phyloP scores from a whole-genome alignment of 1,140 invertebrate genomes.

The Nasonia longicornis region DNA sequence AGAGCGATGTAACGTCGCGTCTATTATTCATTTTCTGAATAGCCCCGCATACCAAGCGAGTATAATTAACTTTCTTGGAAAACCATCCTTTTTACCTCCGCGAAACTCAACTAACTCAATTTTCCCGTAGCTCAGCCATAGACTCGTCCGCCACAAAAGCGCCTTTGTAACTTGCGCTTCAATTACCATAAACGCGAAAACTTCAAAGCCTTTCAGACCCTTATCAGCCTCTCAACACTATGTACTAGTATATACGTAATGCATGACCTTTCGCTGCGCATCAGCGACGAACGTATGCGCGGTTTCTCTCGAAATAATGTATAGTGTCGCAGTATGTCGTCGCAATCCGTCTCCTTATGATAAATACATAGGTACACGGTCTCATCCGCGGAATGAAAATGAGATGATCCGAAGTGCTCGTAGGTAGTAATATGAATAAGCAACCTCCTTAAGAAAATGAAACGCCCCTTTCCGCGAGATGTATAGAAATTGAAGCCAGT shows the following conservation, averaged over 20 bases:
- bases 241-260: too few relatives aligned
- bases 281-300: too few relatives aligned
- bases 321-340: too few relatives aligned
- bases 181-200: neutral
- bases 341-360: too few relatives aligned
- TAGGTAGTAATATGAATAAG: slow-evolving; percentile 19
- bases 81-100: neutral
- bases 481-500: neutral
- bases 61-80: neutral
- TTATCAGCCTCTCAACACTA: neutral
- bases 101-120: neutral
- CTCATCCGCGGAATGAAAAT: neutral
- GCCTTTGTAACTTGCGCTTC: neutral
- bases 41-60: neutral
- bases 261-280: too few relatives aligned
- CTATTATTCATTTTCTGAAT: too few relatives aligned
- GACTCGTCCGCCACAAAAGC: neutral
- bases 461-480: neutral
- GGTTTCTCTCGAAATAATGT: too few relatives aligned
- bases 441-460: slow-evolving; percentile 21
- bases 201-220: neutral
- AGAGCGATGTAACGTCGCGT: too few relatives aligned
- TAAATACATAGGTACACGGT: neutral
- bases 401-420: neutral
- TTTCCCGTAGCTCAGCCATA: too few relatives aligned